A percentile compares a stretch with the other conserved stretches of the same genome.
Conservation (phyloP, 2,113 vertebrate genomes). For the Penelope pileata region DNA sequence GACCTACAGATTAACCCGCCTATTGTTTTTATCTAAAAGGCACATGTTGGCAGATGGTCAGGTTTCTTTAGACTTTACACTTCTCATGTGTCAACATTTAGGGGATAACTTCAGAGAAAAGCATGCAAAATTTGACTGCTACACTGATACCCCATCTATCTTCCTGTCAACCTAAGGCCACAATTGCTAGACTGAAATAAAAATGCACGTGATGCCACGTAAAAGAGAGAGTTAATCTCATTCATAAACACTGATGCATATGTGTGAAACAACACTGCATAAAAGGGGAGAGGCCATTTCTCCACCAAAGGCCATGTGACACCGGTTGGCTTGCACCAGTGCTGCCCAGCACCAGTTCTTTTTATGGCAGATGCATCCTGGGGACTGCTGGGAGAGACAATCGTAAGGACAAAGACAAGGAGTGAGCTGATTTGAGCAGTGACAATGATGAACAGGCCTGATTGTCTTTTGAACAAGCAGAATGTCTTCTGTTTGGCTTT, state of each 20-base stretch:
- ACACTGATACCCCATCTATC: not conserved
- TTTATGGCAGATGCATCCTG: not conserved
- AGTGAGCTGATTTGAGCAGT: not conserved
- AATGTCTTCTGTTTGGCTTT: not conserved
- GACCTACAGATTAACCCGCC: not conserved
- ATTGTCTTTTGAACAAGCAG: not conserved
- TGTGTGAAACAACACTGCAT: not conserved
- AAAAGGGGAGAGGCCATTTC: not conserved
- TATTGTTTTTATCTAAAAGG: not conserved
- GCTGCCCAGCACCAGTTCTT: not conserved
- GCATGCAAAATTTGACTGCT: not conserved
- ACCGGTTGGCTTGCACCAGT: not conserved
- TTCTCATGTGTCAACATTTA: not conserved
- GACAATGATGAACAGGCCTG: not conserved
- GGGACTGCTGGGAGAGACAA: not conserved
- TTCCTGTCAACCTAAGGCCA: not conserved
- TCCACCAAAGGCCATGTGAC: not conserved
- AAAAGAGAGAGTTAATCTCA: not conserved
- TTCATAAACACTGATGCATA: rapidly evolving
- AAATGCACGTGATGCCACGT: not conserved
- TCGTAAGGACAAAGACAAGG: not conserved
- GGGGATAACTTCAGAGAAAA: not conserved
- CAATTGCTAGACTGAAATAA: conserved; percentile 6
- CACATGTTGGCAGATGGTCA: not conserved
- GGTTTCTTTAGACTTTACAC: not conserved